Percentiles rank a stretch among this genome's conserved stretches.
phyloP scores from a whole-genome alignment of 23 tunicate genomes.

The Phallusia fumigata region DNA sequence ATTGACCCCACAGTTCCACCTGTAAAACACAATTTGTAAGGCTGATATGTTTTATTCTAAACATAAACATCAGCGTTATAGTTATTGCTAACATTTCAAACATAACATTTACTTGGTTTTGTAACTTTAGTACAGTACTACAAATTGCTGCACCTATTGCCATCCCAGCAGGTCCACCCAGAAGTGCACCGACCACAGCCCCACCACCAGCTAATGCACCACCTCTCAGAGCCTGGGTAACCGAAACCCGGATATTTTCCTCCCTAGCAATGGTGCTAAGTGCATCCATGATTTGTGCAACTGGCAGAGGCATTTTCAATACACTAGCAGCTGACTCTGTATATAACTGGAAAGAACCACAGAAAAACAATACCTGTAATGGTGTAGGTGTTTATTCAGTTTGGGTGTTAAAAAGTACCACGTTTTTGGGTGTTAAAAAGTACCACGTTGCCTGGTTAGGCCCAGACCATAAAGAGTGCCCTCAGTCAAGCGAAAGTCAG shows the following conservation, averaged over 20 bases:
- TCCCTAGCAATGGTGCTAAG: neutral
- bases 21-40: neutral
- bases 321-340: neutral
- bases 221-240: slow-evolving; percentile 19
- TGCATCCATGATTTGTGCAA: neutral
- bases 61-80: no score
- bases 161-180: slow-evolving; percentile 58
- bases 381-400: no score
- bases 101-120: no score
- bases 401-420: no score
- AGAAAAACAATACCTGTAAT: no score
- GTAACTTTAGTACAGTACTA: neutral
- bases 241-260: neutral
- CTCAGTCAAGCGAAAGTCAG: no score
- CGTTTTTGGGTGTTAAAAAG: no score
- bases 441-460: no score
- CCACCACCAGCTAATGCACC: slow-evolving; percentile 39
- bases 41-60: no score
- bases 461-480: no score
- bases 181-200: slow-evolving; percentile 33
- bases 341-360: no score
- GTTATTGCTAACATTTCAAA: no score
- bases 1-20: slow-evolving; percentile 35
- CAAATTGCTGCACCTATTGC: slow-evolving; percentile 27
- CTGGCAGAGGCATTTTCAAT: neutral